A percentile compares a stretch with the other conserved stretches of the same genome.
Evolutionary conservation across 2,797 vertebrate genomes (phyloP).

Genomic region (Cichlasoma orientale): DNA sequence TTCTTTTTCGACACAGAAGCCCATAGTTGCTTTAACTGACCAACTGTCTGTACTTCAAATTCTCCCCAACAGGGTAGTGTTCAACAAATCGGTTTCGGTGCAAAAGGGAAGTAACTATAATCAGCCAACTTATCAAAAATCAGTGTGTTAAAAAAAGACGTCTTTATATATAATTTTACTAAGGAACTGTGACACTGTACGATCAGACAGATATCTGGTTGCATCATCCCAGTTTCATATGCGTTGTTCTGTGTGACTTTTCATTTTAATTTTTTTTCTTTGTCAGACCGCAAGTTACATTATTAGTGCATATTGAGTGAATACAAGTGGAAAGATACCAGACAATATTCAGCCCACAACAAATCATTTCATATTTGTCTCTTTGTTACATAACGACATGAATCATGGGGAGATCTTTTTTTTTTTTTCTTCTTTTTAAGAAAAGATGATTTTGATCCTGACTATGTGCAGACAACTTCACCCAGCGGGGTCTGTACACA

Average conservation of each 20-base stretch:
- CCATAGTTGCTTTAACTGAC: background rate
- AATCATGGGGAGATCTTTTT: conserved; percentile 57
- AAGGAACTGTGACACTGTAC: background rate
- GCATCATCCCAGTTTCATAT: background rate
- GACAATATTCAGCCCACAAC: conserved; percentile 77
- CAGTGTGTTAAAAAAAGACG: too few species aligned
- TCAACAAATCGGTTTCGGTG: background rate
- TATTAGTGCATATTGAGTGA: conserved; percentile 64
- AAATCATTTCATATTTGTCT: conserved; percentile 76
- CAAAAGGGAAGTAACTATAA: background rate
- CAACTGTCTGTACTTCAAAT: background rate
- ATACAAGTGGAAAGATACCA: conserved; percentile 72
- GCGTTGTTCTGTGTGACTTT: background rate
- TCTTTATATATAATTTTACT: background rate
- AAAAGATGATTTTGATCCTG: conserved; percentile 66
- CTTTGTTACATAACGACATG: conserved; percentile 74
- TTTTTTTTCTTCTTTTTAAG: conserved; percentile 15
- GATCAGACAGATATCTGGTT: background rate
- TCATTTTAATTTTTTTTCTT: background rate
- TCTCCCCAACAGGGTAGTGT: background rate
- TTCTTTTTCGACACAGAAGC: background rate
- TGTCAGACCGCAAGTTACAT: conserved; percentile 44
- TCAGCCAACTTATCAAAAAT: background rate
- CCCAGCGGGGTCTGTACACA: conserved; percentile 64
- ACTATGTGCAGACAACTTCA: conserved; percentile 73